Evolutionary conservation across 2,888 invertebrate genomes (phyloP), one percentile per base, ranked within the genome.

Genomic region (Erebia ligea): DNA sequence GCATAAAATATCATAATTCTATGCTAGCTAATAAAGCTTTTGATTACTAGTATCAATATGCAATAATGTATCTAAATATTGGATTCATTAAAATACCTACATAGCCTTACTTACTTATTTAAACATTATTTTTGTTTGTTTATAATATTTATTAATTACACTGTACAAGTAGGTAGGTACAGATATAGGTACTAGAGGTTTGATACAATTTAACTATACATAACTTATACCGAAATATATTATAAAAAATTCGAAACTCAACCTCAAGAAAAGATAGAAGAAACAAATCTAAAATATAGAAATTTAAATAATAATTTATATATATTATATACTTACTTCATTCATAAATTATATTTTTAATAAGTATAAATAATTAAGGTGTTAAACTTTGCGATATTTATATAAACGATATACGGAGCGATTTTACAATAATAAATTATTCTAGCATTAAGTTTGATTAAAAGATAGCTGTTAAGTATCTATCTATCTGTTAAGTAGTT

Each of bases 121-220:
- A 1, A 5, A 17, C 1, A 21, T 21, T 48, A 3, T n/a, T 62
- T 62, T 62, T 62, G 45, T 62, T 62, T 62, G 48, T 62, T 21
- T 62, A 62, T 62, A 62, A 21, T 62, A 62, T 62, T 45, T 62
- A 62, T 48, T 62, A 2, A 61, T 15, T 15, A 62, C 62, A 62
- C 62, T 62, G 62, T 62, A 62, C 62, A 62, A 6, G 13, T 21
- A n/a, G n/a, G n/a, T n/a, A n/a, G n/a, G n/a, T n/a, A n/a, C n/a
- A n/a, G n/a, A n/a, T n/a, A 15, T 21, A 45, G 45, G 45, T 62
- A 19, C 54, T 54, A 54, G 19, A 19, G 19, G 19, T 54, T 50
- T 13, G 15, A 45, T 13, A 11, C 4, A 4, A 54, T 54, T 19
- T 10, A 17, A 19, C 19, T 54, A 54, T 54, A 3, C 19, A 1